Conservation (phyloP, 2,113 vertebrate species). For the Himantopus leucocephalus region DNA sequence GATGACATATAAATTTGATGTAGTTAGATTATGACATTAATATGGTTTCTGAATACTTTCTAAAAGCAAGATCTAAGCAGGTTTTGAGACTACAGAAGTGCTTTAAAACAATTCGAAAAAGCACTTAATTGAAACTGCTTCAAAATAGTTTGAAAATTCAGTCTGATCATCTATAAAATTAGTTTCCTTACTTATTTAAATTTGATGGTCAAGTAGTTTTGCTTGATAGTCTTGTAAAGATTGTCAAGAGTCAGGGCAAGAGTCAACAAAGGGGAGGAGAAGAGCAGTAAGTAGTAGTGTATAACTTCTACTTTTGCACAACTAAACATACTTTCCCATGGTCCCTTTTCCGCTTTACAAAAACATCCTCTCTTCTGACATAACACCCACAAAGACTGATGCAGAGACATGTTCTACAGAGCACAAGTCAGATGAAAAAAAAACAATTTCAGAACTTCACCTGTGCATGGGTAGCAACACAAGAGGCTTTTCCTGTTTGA, state of each 20-base stretch:
- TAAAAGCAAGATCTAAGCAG: not conserved
- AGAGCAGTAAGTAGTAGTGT: not conserved
- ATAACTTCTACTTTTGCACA: not conserved
- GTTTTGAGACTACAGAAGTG: not conserved
- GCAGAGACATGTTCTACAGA: not conserved
- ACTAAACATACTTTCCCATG: not conserved
- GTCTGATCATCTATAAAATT: not conserved
- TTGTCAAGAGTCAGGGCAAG: not conserved
- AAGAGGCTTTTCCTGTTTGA: not conserved
- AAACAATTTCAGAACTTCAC: not conserved
- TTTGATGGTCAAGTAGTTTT: not conserved
- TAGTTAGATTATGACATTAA: not conserved
- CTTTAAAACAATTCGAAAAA: not conserved
- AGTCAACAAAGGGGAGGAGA: not conserved
- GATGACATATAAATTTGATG: not conserved
- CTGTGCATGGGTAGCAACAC: not conserved
- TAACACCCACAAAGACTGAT: not conserved
- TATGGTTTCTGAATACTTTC: not conserved
- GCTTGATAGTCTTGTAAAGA: not conserved
- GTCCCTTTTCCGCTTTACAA: not conserved
- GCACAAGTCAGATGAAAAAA: not conserved
- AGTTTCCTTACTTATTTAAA: not conserved
- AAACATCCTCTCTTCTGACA: not conserved
- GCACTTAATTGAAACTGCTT: not conserved
- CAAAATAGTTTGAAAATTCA: slow-evolving; percentile 11